phyloP scores from a whole-genome alignment of 1,140 invertebrate genomes.

The Penaeus indicus region DNA sequence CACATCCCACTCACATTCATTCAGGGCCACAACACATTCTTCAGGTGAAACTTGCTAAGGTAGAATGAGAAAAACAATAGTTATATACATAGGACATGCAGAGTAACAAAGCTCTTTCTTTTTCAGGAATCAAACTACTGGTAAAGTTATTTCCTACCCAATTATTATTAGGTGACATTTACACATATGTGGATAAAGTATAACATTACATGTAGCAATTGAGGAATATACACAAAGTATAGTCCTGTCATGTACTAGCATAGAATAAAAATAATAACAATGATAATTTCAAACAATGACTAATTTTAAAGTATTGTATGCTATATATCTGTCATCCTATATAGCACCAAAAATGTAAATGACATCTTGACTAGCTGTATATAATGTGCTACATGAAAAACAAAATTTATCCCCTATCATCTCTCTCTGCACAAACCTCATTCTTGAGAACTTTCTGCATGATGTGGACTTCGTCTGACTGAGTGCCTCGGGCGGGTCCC shows the following conservation, averaged over 20 bases:
- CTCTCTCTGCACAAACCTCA: conserved; percentile 73
- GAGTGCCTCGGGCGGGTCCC: conserved; percentile 83
- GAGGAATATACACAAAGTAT: not conserved
- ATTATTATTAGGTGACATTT: not conserved
- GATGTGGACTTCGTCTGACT: conserved; percentile 84
- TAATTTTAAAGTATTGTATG: too few relatives aligned
- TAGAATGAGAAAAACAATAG: not conserved
- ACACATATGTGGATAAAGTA: not conserved
- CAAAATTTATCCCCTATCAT: too few relatives aligned
- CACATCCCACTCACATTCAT: conserved; percentile 89
- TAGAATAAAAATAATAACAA: too few relatives aligned
- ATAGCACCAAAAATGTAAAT: conserved; percentile 16
- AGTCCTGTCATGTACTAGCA: too few relatives aligned
- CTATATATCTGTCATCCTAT: too few relatives aligned
- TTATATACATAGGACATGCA: conserved; percentile 18
- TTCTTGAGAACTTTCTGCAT: conserved; percentile 91
- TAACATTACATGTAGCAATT: not conserved
- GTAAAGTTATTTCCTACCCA: not conserved
- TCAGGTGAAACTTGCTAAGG: conserved; percentile 79
- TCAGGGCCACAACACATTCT: conserved; percentile 84
- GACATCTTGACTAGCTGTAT: not conserved
- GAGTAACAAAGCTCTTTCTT: not conserved
- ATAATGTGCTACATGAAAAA: not conserved
- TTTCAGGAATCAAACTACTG: not conserved
- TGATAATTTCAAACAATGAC: too few relatives aligned